Percentiles rank a stretch among this genome's conserved stretches.
phyloP scores from a whole-genome alignment of 2,113 vertebrate species.

The Paralichthys olivaceus region DNA sequence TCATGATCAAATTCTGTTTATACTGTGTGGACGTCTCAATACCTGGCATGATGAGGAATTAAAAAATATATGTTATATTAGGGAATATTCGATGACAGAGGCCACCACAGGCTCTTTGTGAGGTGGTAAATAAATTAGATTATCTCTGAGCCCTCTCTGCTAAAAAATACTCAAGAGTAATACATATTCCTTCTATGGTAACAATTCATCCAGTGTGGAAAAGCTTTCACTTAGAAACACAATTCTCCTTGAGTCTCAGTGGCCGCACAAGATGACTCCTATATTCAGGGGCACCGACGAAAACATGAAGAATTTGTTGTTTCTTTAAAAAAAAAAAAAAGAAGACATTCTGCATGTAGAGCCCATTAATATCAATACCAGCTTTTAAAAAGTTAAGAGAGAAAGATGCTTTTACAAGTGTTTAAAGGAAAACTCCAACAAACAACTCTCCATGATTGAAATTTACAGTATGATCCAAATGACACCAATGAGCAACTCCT shows the following conservation, averaged over 20 bases:
- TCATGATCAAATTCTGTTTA: constrained; percentile 39
- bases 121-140: constrained; percentile 11
- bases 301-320: constrained; percentile 11
- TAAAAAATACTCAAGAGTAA: constrained; percentile 44
- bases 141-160: constrained; percentile 16
- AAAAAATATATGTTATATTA: constrained; percentile 5
- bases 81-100: neutral
- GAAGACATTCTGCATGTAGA: constrained; percentile 12
- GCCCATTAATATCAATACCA: neutral
- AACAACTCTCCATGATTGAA: constrained; percentile 22
- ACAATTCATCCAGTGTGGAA: constrained; percentile 25
- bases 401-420: neutral
- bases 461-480: constrained; percentile 21
- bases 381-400: neutral
- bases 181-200: constrained; percentile 60
- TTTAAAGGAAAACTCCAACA: neutral
- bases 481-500: constrained; percentile 32
- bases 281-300: constrained; percentile 21
- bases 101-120: constrained; percentile 12
- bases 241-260: constrained; percentile 12
- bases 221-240: constrained; percentile 37
- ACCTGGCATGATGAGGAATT: neutral
- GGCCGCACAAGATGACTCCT: neutral
- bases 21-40: constrained; percentile 12
- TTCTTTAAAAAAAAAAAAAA: constrained; percentile 24